Conservation (phyloP, 2,888 invertebrate genomes). For the Thumatha senex region DNA sequence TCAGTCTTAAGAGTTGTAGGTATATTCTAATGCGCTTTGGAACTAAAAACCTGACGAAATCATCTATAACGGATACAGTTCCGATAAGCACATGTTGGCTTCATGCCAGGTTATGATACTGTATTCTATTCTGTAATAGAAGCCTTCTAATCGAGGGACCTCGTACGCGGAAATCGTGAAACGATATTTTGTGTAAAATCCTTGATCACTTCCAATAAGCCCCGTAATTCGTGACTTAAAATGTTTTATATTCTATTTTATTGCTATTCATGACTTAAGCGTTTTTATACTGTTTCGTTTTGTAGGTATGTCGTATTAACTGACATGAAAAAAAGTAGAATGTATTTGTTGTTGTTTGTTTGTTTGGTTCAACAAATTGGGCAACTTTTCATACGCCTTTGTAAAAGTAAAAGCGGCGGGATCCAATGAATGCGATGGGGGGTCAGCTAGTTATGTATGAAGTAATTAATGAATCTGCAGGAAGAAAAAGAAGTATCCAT, state of each 20-base stretch:
- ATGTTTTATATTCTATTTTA: too few relatives aligned
- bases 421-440: too few relatives aligned
- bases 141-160: not conserved
- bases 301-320: too few relatives aligned
- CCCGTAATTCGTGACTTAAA: not conserved
- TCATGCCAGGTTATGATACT: slow-evolving; percentile 3
- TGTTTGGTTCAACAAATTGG: too few relatives aligned
- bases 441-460: too few relatives aligned
- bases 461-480: too few relatives aligned
- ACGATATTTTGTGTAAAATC: not conserved
- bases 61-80: not conserved
- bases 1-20: not conserved
- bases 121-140: slow-evolving; percentile 5
- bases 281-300: not conserved
- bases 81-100: not conserved
- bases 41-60: not conserved
- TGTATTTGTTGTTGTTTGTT: too few relatives aligned
- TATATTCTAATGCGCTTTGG: not conserved
- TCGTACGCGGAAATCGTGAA: slow-evolving; percentile 1
- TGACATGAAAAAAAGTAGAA: too few relatives aligned
- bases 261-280: not conserved
- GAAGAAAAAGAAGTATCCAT: too few relatives aligned
- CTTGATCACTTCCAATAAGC: not conserved
- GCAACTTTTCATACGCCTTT: too few relatives aligned
- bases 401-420: too few relatives aligned